phyloP scores from a whole-genome alignment of 2,797 vertebrate species.

The Paedocypris micromegethes region DNA sequence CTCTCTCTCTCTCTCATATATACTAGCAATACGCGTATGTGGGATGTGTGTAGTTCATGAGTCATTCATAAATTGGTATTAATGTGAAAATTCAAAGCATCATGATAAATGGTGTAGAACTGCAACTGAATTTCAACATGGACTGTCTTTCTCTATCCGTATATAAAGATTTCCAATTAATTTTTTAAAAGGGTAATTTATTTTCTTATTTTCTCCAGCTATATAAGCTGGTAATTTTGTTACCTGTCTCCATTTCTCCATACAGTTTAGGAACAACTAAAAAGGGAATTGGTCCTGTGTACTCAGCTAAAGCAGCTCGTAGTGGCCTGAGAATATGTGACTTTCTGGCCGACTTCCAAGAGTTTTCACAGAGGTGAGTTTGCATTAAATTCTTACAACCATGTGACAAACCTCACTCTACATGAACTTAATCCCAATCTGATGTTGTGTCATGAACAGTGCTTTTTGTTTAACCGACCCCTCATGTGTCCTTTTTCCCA shows the following conservation, averaged over 20 bases:
- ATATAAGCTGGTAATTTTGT: neutral
- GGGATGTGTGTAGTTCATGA: too few species aligned
- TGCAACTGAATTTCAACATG: too few species aligned
- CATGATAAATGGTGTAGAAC: too few species aligned
- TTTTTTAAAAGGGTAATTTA: too few species aligned
- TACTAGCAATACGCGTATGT: too few species aligned
- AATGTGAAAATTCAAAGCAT: too few species aligned
- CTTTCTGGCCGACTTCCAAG: slow-evolving; percentile 87
- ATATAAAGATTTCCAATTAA: too few species aligned
- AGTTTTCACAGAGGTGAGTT: slow-evolving; percentile 90
- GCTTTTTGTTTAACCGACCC: neutral
- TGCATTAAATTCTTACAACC: slow-evolving; percentile 33
- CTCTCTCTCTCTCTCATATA: too few species aligned
- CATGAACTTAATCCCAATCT: neutral
- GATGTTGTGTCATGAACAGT: neutral
- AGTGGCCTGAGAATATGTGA: slow-evolving; percentile 96
- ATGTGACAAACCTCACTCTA: neutral
- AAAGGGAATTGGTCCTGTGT: slow-evolving; percentile 96
- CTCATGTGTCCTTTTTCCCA: slow-evolving; percentile 56
- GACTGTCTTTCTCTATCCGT: too few species aligned
- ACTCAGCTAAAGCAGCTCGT: slow-evolving; percentile 94
- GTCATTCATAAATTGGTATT: too few species aligned
- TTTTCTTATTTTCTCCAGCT: too few species aligned
- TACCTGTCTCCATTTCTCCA: slow-evolving; percentile 44
- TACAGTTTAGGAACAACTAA: slow-evolving; percentile 93